phyloP scores from a whole-genome alignment of 2,113 vertebrate species.

The pig (Sus scrofa) region DNA sequence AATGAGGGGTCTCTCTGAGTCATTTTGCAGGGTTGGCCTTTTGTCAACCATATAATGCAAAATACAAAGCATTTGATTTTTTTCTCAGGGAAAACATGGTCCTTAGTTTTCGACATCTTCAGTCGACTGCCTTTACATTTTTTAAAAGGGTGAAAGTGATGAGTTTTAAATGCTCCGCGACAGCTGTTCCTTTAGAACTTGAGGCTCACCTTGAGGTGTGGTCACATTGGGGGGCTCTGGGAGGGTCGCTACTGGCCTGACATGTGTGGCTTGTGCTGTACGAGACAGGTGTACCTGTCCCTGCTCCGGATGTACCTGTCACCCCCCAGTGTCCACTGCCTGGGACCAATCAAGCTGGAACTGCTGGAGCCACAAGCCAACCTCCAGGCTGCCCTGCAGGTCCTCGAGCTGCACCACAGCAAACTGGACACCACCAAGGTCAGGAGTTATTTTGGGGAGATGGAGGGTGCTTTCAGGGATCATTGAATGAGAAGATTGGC shows the following conservation, averaged over 20 bases:
- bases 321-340: conserved; percentile 95
- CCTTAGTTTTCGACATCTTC: conserved; percentile 19
- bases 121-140: neutral
- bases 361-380: conserved; percentile 95
- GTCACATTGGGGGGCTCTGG: neutral
- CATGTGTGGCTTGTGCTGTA: neutral
- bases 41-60: neutral
- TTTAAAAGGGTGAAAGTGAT: neutral
- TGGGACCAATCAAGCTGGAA: conserved; percentile 98
- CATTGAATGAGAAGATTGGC: neutral
- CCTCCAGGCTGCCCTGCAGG: conserved; percentile 95
- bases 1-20: neutral
- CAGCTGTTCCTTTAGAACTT: neutral
- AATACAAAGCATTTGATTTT: neutral
- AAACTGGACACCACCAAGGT: conserved; percentile 99
- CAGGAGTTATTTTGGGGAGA: neutral
- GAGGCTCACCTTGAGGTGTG: neutral
- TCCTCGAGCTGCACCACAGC: conserved; percentile 97
- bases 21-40: neutral
- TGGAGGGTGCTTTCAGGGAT: fast-evolving
- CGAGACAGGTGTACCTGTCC: conserved; percentile 95
- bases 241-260: neutral
- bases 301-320: conserved; percentile 98
- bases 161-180: neutral
- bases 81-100: neutral